Base-by-base conservation (phyloP, 2,113 vertebrate genomes). In the Rutilus rutilus region DNA sequence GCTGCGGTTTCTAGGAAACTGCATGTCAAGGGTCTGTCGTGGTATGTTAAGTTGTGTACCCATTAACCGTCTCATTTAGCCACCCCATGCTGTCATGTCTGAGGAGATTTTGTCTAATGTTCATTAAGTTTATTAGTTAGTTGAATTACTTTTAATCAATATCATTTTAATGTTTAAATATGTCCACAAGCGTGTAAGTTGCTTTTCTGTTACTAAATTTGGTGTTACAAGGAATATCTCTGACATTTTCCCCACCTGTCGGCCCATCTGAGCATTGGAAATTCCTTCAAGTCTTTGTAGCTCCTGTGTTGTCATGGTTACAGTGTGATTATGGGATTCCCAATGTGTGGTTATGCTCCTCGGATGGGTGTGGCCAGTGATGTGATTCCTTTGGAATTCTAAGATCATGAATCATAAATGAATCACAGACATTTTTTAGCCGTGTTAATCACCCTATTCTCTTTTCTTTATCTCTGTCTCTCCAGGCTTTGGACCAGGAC, bases 401-500 rank as follows among this genome's bases (percentile, higher is more conserved):
- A 54, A 62, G 60, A 78, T 77, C 45, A 50, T 47, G 25, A 39
- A 47, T 52, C 47, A 62, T 47, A 25, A 21, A 69, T 47, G 45
- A 39, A 83, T 59, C 80, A 77, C 69, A 39, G 23, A 36, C 17
- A 6, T 52, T 50, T 67, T 85, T 47, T 8, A 42, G 62, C 45
- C 39, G 1, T 84, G 23, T 62, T 30, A 83, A 50, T 14, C 21
- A 54, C 27, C 4, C 21, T 39, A 21, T 57, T 57, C 36, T 30
- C 25, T 82, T 82, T 5, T 82, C 45, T 86, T 62, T 81, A 50
- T 88, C 67, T 87, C 11, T 54, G 0, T 88, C 79, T 91, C 62
- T 88, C 9, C 82, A 97, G 97, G 96, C 95, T 88, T 93, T 97
- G 90, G 97, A 97, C 92, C 97, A 97, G 94, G 97, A 97, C 92